Evolutionary conservation across 2,113 vertebrate species (phyloP).

Genomic region (Delphinapterus leucas): DNA sequence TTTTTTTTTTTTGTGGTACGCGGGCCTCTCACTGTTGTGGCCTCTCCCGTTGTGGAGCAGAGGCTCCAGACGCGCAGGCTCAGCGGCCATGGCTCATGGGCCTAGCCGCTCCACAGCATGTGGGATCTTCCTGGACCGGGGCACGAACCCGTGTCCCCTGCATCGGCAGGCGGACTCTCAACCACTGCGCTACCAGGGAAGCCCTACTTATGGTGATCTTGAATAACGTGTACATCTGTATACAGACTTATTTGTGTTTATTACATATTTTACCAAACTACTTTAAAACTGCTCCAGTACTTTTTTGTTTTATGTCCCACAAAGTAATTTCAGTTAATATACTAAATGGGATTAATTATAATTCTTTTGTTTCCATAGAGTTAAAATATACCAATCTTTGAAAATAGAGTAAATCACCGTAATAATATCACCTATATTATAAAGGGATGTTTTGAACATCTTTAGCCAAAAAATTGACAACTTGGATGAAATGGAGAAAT

Average conservation of each 20-base stretch:
- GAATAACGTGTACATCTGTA: not conserved
- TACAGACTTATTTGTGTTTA: not conserved
- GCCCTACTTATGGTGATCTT: not conserved
- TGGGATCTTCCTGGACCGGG: too few relatives aligned
- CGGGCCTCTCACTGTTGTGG: too few relatives aligned
- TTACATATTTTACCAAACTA: not conserved
- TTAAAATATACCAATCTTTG: not conserved
- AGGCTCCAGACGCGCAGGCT: too few relatives aligned
- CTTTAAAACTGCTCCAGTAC: not conserved
- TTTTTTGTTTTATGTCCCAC: not conserved
- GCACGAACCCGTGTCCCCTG: too few relatives aligned
- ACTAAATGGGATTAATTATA: not conserved
- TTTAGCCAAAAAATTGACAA: not conserved
- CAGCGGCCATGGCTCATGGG: too few relatives aligned
- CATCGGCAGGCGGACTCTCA: too few relatives aligned
- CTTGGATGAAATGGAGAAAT: not conserved
- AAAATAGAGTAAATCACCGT: not conserved
- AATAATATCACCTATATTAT: not conserved
- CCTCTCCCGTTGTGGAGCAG: too few relatives aligned
- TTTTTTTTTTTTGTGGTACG: too few relatives aligned
- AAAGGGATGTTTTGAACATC: not conserved
- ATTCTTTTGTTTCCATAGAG: not conserved
- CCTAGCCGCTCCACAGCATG: too few relatives aligned
- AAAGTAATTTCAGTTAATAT: not conserved
- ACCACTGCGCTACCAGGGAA: too few relatives aligned